Conservation (phyloP, 1,140 invertebrate species). For the Andricus grossulariae region DNA sequence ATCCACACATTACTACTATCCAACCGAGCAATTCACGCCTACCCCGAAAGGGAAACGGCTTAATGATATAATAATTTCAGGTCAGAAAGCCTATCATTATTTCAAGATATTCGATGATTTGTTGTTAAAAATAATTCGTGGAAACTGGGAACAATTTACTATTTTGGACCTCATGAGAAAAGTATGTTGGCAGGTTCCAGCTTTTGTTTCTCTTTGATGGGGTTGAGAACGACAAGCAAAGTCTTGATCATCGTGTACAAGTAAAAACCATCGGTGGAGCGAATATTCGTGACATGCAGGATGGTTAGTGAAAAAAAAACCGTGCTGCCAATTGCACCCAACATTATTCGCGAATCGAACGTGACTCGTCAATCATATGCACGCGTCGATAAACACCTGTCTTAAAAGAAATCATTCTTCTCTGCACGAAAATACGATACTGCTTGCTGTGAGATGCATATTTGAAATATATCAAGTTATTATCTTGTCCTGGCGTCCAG, state of each 20-base stretch:
- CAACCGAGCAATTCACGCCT: no score
- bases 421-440: neutral
- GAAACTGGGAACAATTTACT: no score
- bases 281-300: slow-evolving; percentile 34
- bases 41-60: no score
- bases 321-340: slow-evolving; percentile 36
- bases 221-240: slow-evolving; percentile 21
- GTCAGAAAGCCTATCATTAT: no score
- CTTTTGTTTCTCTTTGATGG: neutral
- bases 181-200: no score
- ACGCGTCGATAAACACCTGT: slow-evolving; percentile 21
- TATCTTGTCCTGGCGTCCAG: slow-evolving; percentile 1
- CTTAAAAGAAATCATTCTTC: slow-evolving; percentile 19
- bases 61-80: no score
- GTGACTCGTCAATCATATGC: slow-evolving; percentile 21
- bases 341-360: slow-evolving; percentile 31
- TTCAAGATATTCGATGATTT: no score
- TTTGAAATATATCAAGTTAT: slow-evolving; percentile 23
- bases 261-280: neutral
- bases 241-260: slow-evolving; percentile 42
- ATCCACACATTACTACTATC: no score
- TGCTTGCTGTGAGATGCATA: neutral
- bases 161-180: no score
- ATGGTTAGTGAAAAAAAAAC: slow-evolving; percentile 36
- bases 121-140: no score